phyloP scores from a whole-genome alignment of 2,113 vertebrate species.

The Limanda limanda region DNA sequence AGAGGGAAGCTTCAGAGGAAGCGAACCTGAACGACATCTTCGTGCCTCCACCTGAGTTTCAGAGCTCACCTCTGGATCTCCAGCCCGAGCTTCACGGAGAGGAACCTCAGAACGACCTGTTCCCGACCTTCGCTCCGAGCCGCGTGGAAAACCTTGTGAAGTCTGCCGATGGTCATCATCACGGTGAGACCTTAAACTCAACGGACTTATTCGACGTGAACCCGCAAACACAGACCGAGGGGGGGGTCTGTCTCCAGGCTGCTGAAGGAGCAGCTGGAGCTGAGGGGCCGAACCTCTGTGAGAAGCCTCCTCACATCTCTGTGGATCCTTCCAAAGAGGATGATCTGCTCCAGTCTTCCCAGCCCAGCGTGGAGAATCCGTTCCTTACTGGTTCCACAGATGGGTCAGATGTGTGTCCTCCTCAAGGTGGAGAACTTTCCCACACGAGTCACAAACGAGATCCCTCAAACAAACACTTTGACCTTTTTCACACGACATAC shows the following conservation, averaged over 20 bases:
- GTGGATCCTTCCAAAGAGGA: conserved; percentile 28
- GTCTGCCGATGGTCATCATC: conserved; percentile 7
- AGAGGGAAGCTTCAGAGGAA: background rate
- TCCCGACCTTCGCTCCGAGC: background rate
- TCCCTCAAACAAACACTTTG: background rate
- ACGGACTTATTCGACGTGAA: conserved; percentile 7
- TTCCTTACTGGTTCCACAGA: background rate
- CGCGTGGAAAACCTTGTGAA: background rate
- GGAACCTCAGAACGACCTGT: conserved; percentile 17
- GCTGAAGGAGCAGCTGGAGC: background rate
- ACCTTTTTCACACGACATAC: background rate
- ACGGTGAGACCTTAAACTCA: background rate
- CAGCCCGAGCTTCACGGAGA: background rate
- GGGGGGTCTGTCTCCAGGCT: conserved; percentile 7
- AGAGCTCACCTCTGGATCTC: conserved; percentile 26
- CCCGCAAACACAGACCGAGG: background rate
- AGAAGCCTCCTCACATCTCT: background rate
- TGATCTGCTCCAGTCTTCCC: conserved; percentile 10
- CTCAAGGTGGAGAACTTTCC: background rate
- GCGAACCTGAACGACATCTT: background rate
- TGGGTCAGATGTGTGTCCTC: conserved; percentile 17
- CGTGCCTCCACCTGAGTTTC: conserved; percentile 33
- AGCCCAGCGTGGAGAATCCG: background rate
- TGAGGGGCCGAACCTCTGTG: background rate
- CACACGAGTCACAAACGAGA: background rate